Percentiles rank a stretch among this genome's conserved stretches.
Conservation (phyloP, 2,888 invertebrate species). For the Parelbella ahira region DNA sequence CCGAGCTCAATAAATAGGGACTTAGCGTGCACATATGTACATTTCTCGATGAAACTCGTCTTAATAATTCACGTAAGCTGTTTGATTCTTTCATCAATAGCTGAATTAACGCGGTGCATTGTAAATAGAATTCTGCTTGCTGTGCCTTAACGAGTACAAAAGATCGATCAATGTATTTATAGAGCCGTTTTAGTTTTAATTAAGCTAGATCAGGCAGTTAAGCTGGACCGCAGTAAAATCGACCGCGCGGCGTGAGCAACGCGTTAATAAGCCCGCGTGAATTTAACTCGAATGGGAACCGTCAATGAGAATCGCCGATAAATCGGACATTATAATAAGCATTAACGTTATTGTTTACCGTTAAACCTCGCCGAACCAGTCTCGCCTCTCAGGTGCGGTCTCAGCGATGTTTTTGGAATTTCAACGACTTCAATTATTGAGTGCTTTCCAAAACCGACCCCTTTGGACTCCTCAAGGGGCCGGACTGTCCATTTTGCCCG, state of each 20-base stretch:
- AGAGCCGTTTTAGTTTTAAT: conserved; percentile 73
- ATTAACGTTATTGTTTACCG: conserved; percentile 73
- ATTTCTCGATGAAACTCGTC: too few relatives aligned
- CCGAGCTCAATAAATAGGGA: too few relatives aligned
- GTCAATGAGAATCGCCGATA: conserved; percentile 74
- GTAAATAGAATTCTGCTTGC: conserved; percentile 47
- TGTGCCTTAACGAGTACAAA: too few relatives aligned
- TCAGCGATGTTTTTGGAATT: conserved; percentile 73
- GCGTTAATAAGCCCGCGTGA: conserved; percentile 62
- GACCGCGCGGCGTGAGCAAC: conserved; percentile 50
- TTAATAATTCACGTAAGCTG: too few relatives aligned
- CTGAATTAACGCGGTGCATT: conserved; percentile 46
- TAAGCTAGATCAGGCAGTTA: conserved; percentile 61
- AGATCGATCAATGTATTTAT: conserved; percentile 60
- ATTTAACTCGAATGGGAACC: conserved; percentile 56
- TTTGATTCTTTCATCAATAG: too few relatives aligned
- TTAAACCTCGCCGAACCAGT: conserved; percentile 47
- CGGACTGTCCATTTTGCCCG: conserved; percentile 68
- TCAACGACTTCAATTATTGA: conserved; percentile 79
- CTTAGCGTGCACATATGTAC: too few relatives aligned
- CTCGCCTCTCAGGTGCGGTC: conserved; percentile 54
- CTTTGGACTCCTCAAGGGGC: conserved; percentile 72
- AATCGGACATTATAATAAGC: conserved; percentile 77
- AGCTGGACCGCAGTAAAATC: conserved; percentile 62
- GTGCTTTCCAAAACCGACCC: conserved; percentile 71